Conservation (phyloP, 2,113 vertebrate species). For the Acrocephalus kingi region DNA sequence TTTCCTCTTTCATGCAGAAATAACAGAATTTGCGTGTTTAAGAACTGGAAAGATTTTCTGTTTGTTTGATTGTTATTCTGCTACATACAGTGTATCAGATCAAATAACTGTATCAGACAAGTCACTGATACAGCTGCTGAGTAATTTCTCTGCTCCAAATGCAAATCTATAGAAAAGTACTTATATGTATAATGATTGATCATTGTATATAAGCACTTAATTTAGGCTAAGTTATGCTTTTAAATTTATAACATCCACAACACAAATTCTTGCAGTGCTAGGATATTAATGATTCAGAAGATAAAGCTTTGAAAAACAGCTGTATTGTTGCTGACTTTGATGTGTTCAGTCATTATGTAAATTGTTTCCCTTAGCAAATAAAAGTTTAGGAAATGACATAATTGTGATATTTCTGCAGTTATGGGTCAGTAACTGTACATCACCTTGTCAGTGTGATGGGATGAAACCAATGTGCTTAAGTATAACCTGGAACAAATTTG, state of each 20-base stretch:
- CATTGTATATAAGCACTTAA: neutral
- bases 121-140: neutral
- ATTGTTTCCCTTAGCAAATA: neutral
- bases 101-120: neutral
- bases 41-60: neutral
- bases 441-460: neutral
- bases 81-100: neutral
- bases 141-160: neutral
- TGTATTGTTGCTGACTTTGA: neutral
- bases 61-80: neutral
- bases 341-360: neutral
- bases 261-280: neutral
- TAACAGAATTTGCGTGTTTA: neutral
- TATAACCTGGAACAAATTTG: neutral
- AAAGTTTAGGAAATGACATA: neutral
- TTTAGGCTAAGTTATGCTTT: neutral
- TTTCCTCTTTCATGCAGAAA: neutral
- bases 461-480: neutral
- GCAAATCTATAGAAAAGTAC: neutral
- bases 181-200: neutral
- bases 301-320: neutral
- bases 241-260: neutral
- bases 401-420: neutral
- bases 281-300: neutral
- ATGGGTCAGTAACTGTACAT: neutral